Base-by-base conservation (phyloP, 2,113 vertebrate species). In the Egretta garzetta region DNA sequence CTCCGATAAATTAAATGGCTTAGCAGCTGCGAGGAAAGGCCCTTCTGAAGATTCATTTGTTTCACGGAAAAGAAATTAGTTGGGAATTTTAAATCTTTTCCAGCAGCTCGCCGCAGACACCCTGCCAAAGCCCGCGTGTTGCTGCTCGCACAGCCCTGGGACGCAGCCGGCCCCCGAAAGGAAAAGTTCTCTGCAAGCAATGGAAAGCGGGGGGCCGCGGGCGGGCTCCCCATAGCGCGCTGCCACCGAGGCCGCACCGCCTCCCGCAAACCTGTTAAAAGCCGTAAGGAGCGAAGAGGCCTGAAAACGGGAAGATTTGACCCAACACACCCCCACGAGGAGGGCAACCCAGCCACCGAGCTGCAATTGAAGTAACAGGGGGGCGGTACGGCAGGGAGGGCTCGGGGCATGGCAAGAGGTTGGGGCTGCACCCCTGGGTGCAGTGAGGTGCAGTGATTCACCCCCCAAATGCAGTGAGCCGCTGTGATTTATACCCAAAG, bases 1-100 rank as follows among this genome's bases (percentile, higher is more conserved):
- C 96, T 97, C 85, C 28, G 80, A 97, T 96, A 97, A 98, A 98
- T 98, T 90, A 96, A 96, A 96, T 33, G 53, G 94, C 93, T 97
- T 96, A 85, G 97, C 97, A 97, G 97, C 97, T 97, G 98, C 18
- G 23, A 91, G 81, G 95, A 95, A 97, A 90, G 82, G 64, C 67
- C 80, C 93, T 95, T 90, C 86, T 12, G 87, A 96, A 96, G 97
- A 97, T 86, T 95, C 96, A 83, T 97, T 97, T 95, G 94, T 91
- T 97, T 90, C 27, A 30, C 4, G 3, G 90, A 96, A 97, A 94
- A 97, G 96, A 74, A 97, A 97, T 96, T 89, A 93, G 90, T 89
- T 2, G 35, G 90, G 95, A 98, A 97, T 97, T 95, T 95, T 53
- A 95, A 97, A 80, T 92, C 87, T 90, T 67, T 90, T 96, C 80